These are phyloP conservation scores for Drosophila sucinea DNA, from an alignment of 1,140 invertebrate genomes.

Conservation along the genomic window DNA sequence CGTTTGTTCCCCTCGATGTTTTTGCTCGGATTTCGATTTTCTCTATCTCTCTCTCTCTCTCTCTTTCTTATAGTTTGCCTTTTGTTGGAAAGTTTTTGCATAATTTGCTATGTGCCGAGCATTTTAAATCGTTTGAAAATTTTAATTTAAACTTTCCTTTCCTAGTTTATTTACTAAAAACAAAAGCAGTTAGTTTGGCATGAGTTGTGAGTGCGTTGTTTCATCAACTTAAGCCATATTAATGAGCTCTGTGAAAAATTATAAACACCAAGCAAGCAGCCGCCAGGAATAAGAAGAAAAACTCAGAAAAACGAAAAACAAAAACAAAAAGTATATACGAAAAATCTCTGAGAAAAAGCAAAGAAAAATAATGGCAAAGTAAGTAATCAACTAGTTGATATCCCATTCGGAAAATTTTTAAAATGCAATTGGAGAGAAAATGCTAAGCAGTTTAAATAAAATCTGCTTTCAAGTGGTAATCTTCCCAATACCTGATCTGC, in stretches of 20 bases:
- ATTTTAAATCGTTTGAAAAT: slow-evolving; percentile 43
- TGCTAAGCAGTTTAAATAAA: no score
- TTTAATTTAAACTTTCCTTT: slow-evolving; percentile 61
- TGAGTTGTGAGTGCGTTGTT: neutral
- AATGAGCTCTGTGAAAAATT: slow-evolving; percentile 56
- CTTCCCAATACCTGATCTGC: no score
- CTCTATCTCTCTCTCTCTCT: neutral
- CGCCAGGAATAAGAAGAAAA: slow-evolving; percentile 30
- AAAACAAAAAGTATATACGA: neutral
- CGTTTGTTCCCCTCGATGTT: slow-evolving; percentile 37
- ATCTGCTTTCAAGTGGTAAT: no score
- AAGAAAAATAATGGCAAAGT: neutral
- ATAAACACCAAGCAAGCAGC: slow-evolving; percentile 30
- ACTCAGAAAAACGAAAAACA: neutral
- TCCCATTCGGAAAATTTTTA: neutral
- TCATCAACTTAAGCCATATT: slow-evolving; percentile 51
- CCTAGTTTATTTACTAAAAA: slow-evolving; percentile 23
- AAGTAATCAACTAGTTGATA: slow-evolving; percentile 1
- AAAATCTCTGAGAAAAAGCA: neutral
- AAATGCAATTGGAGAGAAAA: neutral
- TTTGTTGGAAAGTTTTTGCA: slow-evolving; percentile 53
- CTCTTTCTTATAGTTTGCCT: slow-evolving; percentile 25
- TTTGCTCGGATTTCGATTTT: slow-evolving; percentile 39
- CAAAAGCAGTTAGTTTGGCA: slow-evolving; percentile 22
- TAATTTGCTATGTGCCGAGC: slow-evolving; percentile 49